Evolutionary conservation across 2,797 vertebrate species (phyloP), one percentile per base, ranked within the genome.

Genomic region (Hippoglossus hippoglossus): DNA sequence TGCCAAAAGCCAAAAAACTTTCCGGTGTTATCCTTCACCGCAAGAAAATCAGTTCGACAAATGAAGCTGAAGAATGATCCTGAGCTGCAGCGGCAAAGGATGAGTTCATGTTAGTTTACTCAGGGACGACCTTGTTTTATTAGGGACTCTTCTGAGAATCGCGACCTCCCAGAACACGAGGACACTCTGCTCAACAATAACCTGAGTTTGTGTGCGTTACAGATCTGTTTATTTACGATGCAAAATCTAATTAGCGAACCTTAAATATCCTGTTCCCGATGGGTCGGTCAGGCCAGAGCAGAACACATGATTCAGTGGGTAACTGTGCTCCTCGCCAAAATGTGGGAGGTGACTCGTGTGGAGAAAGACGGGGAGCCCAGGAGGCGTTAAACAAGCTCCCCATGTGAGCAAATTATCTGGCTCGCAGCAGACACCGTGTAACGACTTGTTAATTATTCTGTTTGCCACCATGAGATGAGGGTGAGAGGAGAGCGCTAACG

Each of bases 401-500:
- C 11, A 63, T 67, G 73, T 34, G 66, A 73, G 75, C 13, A 13
- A 62, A 63, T 51, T 16, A 58, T 49, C 1, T 0, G 41, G 54
- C 34, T 59, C 49, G 70, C 8, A 24, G 34, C 25, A 73, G 75
- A 73, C 73, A 3, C 61, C 2, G 81, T 47, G 61, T 86, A 81
- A 70, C 1, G 1, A n/a, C 50, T 61, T 57, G 67, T 67, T 86
- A 65, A 77, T 82, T 62, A 67, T 81, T 63, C 55, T 34, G 66
- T 25, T 67, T 46, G 69, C 44, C 58, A 53, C 66, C 55, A 9
- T 36, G 0, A 66, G 63, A 77, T 34, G 59, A 24, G 55, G 19
- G 19, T 0, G 26, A 60, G 60, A 79, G 67, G 83, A 61, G 75
- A 83, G 66, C 16, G 47, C 55, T 52, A 47, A 62, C 55, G n/a